phyloP scores from a whole-genome alignment of 64 coral and sea anemone species.

The Pachyseris speciosa region DNA sequence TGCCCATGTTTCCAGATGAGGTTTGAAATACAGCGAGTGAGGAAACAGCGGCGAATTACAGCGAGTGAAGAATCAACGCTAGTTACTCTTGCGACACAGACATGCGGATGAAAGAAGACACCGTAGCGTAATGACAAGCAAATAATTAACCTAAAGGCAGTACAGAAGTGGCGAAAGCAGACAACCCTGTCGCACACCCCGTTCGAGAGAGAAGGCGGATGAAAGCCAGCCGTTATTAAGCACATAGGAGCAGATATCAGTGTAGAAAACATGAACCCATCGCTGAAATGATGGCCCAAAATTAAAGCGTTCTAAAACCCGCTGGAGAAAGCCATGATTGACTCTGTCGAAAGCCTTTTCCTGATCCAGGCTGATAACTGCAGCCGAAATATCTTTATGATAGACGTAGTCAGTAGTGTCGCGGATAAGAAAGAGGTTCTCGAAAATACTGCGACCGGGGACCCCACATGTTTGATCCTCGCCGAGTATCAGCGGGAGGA shows the following conservation, averaged over 20 bases:
- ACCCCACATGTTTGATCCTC: constrained; percentile 45
- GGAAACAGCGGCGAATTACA: no score
- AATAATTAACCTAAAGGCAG: no score
- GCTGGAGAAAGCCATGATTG: constrained; percentile 5
- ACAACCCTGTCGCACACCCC: no score
- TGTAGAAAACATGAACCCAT: constrained; percentile 9
- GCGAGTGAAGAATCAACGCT: no score
- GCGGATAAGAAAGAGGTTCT: not conserved
- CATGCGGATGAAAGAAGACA: no score
- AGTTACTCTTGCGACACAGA: no score
- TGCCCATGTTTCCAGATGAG: no score
- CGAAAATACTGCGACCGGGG: constrained; percentile 17
- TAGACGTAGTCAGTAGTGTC: not conserved
- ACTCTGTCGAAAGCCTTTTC: constrained; percentile 18
- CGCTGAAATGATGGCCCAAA: constrained; percentile 27
- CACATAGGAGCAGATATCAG: not conserved
- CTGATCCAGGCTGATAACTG: constrained; percentile 19
- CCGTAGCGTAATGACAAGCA: no score
- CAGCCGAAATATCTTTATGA: not conserved
- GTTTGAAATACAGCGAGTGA: no score
- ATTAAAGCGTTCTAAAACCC: not conserved
- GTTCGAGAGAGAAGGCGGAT: no score
- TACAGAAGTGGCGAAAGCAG: no score
- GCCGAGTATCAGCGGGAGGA: not conserved
- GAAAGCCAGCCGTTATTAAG: constrained; percentile 49